phyloP scores from a whole-genome alignment of 2,113 vertebrate genomes.

The pig (Sus scrofa) region DNA sequence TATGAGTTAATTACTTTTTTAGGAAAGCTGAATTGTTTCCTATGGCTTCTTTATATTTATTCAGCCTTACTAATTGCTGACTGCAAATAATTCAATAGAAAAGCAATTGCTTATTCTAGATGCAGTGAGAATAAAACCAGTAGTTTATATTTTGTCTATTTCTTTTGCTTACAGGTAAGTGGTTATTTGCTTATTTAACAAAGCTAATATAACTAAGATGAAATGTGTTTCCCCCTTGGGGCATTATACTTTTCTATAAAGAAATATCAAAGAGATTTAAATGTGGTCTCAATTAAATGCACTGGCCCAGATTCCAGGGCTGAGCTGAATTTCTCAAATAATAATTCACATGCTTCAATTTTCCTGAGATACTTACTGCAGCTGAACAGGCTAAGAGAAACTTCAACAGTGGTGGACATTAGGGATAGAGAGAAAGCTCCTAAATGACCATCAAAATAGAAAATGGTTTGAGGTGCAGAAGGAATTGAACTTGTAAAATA shows the following conservation, averaged over 20 bases:
- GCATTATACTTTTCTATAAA: constrained; percentile 80
- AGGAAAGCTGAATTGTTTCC: constrained; percentile 61
- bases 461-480: not conserved
- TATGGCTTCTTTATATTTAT: constrained; percentile 68
- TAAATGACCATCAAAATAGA: not conserved
- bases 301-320: constrained; percentile 81
- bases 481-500: not conserved
- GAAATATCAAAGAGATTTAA: constrained; percentile 88
- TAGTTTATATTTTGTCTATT: constrained; percentile 42
- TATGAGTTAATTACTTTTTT: constrained; percentile 62
- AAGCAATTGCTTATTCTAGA: constrained; percentile 73
- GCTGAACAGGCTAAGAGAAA: constrained; percentile 20
- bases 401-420: not conserved
- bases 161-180: constrained; percentile 80
- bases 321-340: constrained; percentile 80
- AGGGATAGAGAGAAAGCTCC: not conserved
- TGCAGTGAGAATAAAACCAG: constrained; percentile 44
- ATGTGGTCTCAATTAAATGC: constrained; percentile 84
- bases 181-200: constrained; percentile 86
- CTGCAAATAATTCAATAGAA: constrained; percentile 62
- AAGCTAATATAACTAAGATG: constrained; percentile 83
- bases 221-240: constrained; percentile 75
- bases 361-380: constrained; percentile 33
- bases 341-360: constrained; percentile 46
- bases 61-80: constrained; percentile 74